Evolutionary conservation across 2,888 invertebrate genomes (phyloP).

Genomic region (Kryphioiulus occultus): DNA sequence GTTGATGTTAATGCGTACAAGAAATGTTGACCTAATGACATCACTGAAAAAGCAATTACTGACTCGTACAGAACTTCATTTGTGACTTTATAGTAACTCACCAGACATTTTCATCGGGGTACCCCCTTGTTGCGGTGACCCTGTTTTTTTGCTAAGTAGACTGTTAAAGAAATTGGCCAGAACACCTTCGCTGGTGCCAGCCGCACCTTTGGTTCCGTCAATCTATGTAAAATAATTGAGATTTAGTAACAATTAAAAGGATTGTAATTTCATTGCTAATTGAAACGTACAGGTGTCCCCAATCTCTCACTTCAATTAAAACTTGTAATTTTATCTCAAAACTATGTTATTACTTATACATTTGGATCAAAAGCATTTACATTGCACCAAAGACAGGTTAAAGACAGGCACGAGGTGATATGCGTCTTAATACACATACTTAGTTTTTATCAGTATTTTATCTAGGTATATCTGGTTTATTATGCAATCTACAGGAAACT

Average conservation of each 20-base stretch:
- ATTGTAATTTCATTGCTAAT: background rate
- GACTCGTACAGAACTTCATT: background rate
- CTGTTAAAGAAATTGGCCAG: slow-evolving; percentile 98
- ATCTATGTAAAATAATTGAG: no score
- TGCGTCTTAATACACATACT: no score
- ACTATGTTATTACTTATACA: no score
- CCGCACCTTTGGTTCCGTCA: slow-evolving; percentile 73
- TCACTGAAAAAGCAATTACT: no score
- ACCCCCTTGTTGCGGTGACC: slow-evolving; percentile 63
- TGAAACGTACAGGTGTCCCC: background rate
- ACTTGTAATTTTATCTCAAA: background rate
- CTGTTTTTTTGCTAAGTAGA: slow-evolving; percentile 91
- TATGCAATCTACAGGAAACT: no score
- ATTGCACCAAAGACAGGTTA: no score
- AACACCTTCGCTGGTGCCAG: slow-evolving; percentile 85
- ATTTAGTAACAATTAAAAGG: slow-evolving; percentile 54
- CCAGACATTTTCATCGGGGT: slow-evolving; percentile 43
- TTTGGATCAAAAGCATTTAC: no score
- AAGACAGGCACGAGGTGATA: no score
- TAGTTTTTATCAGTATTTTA: no score
- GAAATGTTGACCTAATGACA: no score
- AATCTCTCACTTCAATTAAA: background rate
- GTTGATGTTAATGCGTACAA: no score
- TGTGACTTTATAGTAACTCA: background rate
- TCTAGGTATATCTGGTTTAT: no score